Percentiles rank a stretch among this genome's conserved stretches.
Evolutionary conservation across 2,113 vertebrate species (phyloP).

Genomic region (Prionailurus bengalensis): DNA sequence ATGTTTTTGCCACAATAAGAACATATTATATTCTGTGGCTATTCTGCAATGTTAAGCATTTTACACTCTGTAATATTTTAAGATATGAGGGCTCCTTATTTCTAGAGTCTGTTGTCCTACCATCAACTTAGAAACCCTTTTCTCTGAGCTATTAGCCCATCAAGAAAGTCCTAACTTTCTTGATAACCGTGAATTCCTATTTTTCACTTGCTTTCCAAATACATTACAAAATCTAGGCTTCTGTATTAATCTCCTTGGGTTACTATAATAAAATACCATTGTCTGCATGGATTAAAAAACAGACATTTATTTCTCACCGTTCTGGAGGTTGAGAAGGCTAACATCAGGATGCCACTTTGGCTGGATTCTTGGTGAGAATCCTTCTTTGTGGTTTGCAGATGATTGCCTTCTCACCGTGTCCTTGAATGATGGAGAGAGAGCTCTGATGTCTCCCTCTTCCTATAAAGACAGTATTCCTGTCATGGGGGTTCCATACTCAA

Average conservation of each 20-base stretch:
- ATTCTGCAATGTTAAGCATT: neutral
- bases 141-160: neutral
- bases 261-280: neutral
- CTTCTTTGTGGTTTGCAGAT: neutral
- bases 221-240: neutral
- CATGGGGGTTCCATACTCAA: neutral
- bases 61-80: neutral
- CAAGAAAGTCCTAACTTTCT: neutral
- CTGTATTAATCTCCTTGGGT: neutral
- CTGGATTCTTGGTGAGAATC: neutral
- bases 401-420: neutral
- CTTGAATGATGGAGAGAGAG: neutral
- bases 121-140: neutral
- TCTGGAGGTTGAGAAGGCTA: neutral
- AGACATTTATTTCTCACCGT: neutral
- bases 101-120: neutral
- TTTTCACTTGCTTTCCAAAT: neutral
- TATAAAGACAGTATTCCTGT: neutral
- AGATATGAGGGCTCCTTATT: neutral
- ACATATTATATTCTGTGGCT: neutral
- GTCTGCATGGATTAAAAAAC: neutral
- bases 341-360: neutral
- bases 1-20: neutral
- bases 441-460: neutral
- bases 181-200: neutral